phyloP scores from a whole-genome alignment of 2,113 vertebrate genomes.

The Ophthalmolycus amberensis region DNA sequence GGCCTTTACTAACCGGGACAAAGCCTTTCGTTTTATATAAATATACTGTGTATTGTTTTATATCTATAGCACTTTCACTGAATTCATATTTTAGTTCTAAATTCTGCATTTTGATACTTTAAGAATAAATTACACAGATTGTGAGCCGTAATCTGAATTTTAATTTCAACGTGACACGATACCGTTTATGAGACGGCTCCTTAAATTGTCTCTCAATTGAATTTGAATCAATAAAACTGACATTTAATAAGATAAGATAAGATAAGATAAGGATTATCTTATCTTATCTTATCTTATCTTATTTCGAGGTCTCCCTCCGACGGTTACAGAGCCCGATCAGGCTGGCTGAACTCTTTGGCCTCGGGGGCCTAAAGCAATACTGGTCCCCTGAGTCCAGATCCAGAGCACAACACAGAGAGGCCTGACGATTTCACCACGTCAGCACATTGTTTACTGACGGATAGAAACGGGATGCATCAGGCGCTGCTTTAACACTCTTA shows the following conservation, averaged over 20 bases:
- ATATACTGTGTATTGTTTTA: background rate
- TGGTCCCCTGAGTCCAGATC: conserved; percentile 45
- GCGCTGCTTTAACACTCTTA: background rate
- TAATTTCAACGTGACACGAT: too few species aligned
- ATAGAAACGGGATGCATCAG: conserved; percentile 3
- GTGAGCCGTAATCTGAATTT: background rate
- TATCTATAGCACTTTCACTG: background rate
- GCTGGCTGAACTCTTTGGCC: conserved; percentile 16
- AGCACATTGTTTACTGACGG: conserved; percentile 65
- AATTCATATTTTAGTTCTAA: background rate
- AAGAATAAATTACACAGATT: background rate
- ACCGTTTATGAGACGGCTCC: too few species aligned
- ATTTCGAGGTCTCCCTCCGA: too few species aligned
- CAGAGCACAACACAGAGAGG: conserved; percentile 59
- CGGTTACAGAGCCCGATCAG: background rate
- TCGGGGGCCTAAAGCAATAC: conserved; percentile 36
- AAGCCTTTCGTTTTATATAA: background rate
- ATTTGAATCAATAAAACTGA: background rate
- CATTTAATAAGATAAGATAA: too few species aligned
- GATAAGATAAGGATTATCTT: too few species aligned
- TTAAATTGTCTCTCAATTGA: background rate
- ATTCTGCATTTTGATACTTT: background rate
- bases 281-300: too few species aligned
- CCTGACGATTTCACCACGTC: conserved; percentile 45
- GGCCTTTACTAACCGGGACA: background rate